phyloP scores from a whole-genome alignment of 2,113 vertebrate species.

The Lucifuga dentata region DNA sequence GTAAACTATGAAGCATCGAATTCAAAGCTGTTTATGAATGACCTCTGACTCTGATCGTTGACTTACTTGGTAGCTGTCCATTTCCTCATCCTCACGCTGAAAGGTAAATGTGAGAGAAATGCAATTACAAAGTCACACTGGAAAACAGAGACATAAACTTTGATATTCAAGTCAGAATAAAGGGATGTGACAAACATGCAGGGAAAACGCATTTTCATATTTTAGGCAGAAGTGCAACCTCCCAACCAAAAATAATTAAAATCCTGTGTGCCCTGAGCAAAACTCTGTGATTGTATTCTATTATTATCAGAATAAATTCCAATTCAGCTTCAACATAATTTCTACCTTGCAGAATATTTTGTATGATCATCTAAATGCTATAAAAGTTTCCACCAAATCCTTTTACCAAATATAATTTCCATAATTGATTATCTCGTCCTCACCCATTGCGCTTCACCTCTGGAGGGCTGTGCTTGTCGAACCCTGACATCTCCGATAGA shows the following conservation, averaged over 20 bases:
- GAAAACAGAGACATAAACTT: not conserved
- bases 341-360: no score
- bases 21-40: not conserved
- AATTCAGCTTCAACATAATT: no score
- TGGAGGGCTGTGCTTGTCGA: constrained; percentile 72
- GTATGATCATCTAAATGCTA: no score
- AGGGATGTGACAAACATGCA: not conserved
- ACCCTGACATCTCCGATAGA: constrained; percentile 91
- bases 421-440: not conserved
- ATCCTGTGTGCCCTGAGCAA: no score
- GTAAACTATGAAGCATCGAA: not conserved
- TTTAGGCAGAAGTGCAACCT: no score
- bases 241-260: no score
- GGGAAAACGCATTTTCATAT: not conserved
- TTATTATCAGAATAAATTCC: no score
- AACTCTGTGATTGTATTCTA: no score
- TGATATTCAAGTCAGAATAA: not conserved
- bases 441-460: constrained; percentile 71
- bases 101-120: constrained; percentile 1
- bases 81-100: constrained; percentile 72
- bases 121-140: not conserved
- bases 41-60: not conserved
- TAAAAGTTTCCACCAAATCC: no score
- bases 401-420: no score
- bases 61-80: constrained; percentile 97